Evolutionary conservation across 2,797 vertebrate species (phyloP).

Genomic region (Chrysocyon brachyurus): DNA sequence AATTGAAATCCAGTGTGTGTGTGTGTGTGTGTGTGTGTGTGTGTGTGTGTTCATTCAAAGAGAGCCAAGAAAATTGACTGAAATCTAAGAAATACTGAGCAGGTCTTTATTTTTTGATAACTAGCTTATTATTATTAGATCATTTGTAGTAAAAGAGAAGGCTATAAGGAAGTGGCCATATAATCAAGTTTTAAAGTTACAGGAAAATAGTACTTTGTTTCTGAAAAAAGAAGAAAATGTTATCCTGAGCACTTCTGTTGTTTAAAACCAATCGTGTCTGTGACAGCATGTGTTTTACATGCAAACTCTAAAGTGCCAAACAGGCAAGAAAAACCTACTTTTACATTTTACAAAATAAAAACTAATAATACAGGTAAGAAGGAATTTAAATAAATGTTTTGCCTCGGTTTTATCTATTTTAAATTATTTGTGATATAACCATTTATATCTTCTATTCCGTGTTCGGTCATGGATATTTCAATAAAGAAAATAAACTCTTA

Average conservation of each 20-base stretch:
- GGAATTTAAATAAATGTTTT: background rate
- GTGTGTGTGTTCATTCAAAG: background rate
- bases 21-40: background rate
- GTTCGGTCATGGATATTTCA: background rate
- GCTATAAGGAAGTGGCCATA: background rate
- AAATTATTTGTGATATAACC: background rate
- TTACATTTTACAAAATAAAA: constrained; percentile 29
- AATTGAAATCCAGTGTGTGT: background rate
- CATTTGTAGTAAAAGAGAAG: background rate
- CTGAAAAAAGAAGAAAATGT: constrained; percentile 5
- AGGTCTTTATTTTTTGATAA: background rate
- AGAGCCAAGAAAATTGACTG: background rate
- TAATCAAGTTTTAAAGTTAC: background rate
- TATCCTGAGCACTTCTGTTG: background rate
- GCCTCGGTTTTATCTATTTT: background rate
- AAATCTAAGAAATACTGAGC: background rate
- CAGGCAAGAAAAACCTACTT: background rate
- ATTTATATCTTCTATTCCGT: background rate
- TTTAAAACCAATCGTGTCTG: background rate
- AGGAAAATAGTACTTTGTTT: constrained; percentile 5
- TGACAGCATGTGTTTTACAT: background rate
- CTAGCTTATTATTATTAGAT: constrained; percentile 18
- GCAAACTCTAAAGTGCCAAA: background rate
- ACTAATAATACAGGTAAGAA: background rate
- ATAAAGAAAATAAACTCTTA: constrained; percentile 8